A percentile compares a stretch with the other conserved stretches of the same genome.
Evolutionary conservation across 2,113 vertebrate genomes (phyloP).

Genomic region (Tachycineta bicolor): DNA sequence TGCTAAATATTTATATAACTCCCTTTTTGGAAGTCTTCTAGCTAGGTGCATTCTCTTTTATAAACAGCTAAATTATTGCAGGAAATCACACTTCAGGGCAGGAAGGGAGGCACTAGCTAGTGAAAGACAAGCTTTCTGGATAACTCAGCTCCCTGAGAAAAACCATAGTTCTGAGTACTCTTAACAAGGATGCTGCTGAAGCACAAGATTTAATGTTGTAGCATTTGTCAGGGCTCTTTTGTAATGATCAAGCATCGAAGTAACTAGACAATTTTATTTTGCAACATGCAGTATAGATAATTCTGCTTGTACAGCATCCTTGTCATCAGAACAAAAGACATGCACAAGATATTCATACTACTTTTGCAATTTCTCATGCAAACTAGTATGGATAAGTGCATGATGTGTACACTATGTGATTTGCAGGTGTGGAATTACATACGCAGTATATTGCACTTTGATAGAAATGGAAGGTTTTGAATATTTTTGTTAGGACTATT

Average conservation of each 20-base stretch:
- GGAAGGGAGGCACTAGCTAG: not conserved
- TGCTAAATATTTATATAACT: conserved; percentile 67
- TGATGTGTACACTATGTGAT: not conserved
- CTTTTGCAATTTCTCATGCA: not conserved
- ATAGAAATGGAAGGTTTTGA: conserved; percentile 14
- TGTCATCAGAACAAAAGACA: not conserved
- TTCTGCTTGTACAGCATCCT: not conserved
- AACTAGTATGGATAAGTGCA: not conserved
- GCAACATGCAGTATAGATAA: not conserved
- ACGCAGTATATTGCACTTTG: conserved; percentile 65
- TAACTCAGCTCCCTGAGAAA: not conserved
- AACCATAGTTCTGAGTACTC: not conserved
- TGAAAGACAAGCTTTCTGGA: not conserved
- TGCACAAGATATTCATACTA: not conserved
- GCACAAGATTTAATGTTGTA: not conserved
- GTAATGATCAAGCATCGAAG: not conserved
- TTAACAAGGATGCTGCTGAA: not conserved
- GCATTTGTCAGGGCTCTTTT: not conserved
- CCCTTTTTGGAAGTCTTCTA: conserved; percentile 17
- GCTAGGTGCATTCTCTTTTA: not conserved
- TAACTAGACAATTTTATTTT: not conserved
- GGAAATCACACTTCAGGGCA: not conserved
- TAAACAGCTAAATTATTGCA: conserved; percentile 42
- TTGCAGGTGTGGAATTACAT: conserved; percentile 49
- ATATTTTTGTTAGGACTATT: conserved; percentile 41